These are phyloP conservation scores for Bombus picipes DNA, from an alignment of 1,140 invertebrate genomes.

Conservation along the genomic window DNA sequence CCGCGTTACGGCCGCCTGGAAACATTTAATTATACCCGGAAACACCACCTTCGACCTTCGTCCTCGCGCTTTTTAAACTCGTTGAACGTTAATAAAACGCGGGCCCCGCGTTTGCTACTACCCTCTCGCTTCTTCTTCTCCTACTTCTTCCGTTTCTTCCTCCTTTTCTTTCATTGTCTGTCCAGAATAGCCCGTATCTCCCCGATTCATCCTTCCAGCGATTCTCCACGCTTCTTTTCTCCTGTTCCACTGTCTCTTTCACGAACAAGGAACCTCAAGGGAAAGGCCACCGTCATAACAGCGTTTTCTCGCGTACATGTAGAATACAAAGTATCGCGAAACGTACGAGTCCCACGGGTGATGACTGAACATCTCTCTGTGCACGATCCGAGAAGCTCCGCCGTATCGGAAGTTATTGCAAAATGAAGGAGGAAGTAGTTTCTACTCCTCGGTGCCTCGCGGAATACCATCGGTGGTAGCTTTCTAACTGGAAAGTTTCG, in stretches of 20 bases:
- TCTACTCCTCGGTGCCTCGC: too few relatives aligned
- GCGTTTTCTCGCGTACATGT: conserved; percentile 73
- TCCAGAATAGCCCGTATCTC: not conserved
- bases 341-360: conserved; percentile 69
- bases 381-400: not conserved
- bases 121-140: not conserved
- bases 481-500: too few relatives aligned
- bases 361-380: conserved; percentile 34
- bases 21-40: conserved; percentile 40
- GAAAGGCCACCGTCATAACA: conserved; percentile 75
- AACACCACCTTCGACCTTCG: not conserved
- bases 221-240: not conserved
- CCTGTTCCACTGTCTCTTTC: not conserved
- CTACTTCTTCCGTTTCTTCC: not conserved
- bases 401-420: conserved; percentile 51
- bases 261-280: conserved; percentile 49
- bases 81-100: conserved; percentile 41
- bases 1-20: conserved; percentile 13
- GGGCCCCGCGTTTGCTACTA: not conserved
- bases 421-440: conserved; percentile 22
- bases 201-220: conserved; percentile 28
- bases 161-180: not conserved
- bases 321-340: conserved; percentile 74
- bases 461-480: too few relatives aligned
- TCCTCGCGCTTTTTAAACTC: conserved; percentile 14